Evolutionary conservation across 2,797 vertebrate genomes (phyloP), one percentile per base, ranked within the genome.

Genomic region (Hippopotamyrus pictus): DNA sequence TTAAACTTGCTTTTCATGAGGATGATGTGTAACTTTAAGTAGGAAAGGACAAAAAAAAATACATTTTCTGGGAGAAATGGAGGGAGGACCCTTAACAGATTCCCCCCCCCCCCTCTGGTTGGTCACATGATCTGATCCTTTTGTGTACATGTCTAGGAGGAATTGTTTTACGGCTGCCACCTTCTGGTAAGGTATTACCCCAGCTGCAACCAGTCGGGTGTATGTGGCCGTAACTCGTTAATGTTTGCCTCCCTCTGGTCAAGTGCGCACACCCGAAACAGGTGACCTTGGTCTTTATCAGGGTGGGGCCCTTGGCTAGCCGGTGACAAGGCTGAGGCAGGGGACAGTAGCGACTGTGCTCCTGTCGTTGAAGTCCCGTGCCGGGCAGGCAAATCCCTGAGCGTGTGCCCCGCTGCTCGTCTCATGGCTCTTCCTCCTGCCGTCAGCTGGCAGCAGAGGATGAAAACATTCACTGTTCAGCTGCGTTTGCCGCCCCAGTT

Each of bases 171-270:
- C 1, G 62, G 92, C 50, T 89, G 91, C 84, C 91, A 90, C 94
- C 94, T 96, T 95, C 93, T 95, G 94, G 95, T 90, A 95, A 96
- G 95, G 94, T 91, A n/a, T 48, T 50, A 48, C 7, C n/a, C n/a
- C n/a, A n/a, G n/a, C n/a, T n/a, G n/a, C n/a, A n/a, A 44, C 5
- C n/a, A 0, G 8, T 25, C 82, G 14, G 37, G 73, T 6, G 17
- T 76, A 3, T 41, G 73, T 41, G 37, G 17, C 73, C 37, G 4
- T 69, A 19, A 44, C 73, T 79, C 33, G 5, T 19, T 41, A 41
- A 76, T 19, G 69, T 25, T 41, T 19, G 29, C 29, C 69, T 76
- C 33, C 19, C 22, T 41, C 69, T 76, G 69, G 69, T 37, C 14
- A 76, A 19, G 69, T 17, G 33, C 14, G 9, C 33, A 41, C 69